Percentiles rank a stretch among this genome's conserved stretches.
These are phyloP conservation scores for Antrozous pallidus DNA, from an alignment of 2,797 vertebrate species.

Conservation along the genomic window DNA sequence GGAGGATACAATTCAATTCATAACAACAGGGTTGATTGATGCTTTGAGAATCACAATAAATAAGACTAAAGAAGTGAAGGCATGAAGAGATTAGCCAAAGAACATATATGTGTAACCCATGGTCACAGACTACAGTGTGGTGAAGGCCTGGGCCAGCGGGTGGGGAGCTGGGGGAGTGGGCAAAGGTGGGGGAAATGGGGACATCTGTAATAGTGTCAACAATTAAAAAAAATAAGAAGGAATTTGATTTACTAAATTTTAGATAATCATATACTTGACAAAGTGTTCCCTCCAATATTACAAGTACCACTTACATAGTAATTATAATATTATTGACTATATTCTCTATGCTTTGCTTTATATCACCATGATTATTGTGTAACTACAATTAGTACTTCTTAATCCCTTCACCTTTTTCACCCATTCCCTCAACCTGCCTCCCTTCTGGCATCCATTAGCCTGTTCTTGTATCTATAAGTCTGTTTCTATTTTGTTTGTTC, in stretches of 20 bases:
- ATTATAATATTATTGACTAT: not conserved
- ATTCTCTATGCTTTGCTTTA: not conserved
- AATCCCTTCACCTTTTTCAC: not conserved
- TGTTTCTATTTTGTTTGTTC: too few species aligned
- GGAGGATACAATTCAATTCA: not conserved
- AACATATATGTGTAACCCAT: not conserved
- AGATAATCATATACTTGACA: not conserved
- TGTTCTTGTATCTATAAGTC: too few species aligned
- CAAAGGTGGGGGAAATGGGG: not conserved
- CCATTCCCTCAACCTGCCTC: not conserved
- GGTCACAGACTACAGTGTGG: not conserved
- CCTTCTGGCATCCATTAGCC: too few species aligned
- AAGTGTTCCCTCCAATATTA: not conserved
- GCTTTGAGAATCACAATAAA: not conserved
- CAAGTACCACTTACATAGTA: not conserved
- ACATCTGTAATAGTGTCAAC: not conserved
- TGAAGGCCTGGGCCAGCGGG: not conserved
- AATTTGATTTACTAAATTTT: not conserved
- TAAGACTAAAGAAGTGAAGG: not conserved
- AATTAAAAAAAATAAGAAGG: not conserved
- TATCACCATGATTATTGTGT: too few species aligned
- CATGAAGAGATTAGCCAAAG: not conserved
- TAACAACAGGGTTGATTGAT: not conserved
- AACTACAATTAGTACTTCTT: not conserved
- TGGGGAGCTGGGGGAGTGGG: too few species aligned